Evolutionary conservation across 2,113 vertebrate genomes (phyloP).

Genomic region (Ia io): DNA sequence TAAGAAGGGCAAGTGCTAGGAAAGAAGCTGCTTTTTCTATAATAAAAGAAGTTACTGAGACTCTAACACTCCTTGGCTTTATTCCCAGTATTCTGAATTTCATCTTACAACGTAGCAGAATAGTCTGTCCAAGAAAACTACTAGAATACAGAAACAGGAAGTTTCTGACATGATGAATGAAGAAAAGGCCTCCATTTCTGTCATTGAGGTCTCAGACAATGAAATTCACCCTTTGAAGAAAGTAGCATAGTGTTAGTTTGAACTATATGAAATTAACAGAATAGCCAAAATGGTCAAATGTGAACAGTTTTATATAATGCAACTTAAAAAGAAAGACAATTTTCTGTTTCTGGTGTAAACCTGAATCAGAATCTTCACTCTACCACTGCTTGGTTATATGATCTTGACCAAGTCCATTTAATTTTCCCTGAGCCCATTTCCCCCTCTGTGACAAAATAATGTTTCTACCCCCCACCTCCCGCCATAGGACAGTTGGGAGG

Average conservation of each 20-base stretch:
- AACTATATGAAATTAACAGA: neutral
- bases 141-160: neutral
- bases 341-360: neutral
- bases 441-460: neutral
- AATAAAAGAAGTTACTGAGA: neutral
- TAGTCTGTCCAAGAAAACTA: neutral
- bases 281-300: neutral
- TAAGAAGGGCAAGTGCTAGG: neutral
- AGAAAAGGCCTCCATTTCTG: neutral
- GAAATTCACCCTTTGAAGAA: neutral
- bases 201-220: neutral
- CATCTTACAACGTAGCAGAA: neutral
- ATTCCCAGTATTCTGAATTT: neutral
- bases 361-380: neutral
- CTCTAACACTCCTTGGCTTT: neutral
- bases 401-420: neutral
- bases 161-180: neutral
- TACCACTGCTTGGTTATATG: neutral
- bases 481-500: neutral
- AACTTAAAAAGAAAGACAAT: neutral
- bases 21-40: neutral
- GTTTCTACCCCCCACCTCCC: neutral
- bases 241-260: rapidly evolving
- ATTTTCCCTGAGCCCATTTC: neutral
- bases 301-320: neutral